Base-by-base conservation (phyloP, 1,140 invertebrate genomes). In the Andricus grossulariae region DNA sequence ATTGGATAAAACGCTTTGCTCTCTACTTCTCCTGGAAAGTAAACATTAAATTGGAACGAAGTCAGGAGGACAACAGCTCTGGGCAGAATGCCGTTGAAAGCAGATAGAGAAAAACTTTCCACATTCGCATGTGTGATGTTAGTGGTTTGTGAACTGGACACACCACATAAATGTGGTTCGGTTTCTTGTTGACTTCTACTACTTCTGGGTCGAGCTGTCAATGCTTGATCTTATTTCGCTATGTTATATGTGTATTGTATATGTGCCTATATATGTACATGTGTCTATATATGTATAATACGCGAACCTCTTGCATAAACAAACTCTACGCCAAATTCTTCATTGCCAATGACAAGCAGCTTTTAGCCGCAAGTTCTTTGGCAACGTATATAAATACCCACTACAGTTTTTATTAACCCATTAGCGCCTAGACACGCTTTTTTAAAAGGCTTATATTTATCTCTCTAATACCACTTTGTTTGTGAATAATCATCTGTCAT, bases 291-390 rank as follows among this genome's bases (percentile, higher is more conserved):
- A 54, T 54, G 10, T n/a, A 54, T 39, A 7, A 39, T 16, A 32
- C 32, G 12, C n/a, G 25, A 39, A 32, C 15, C 11, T 13, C 5
- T 66, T 66, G 60, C 60, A n/a, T 57, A 66, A 66, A 66, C 25
- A n/a, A n/a, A 57, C 3, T 66, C 7, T 13, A 32, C 57, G 60
- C 60, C 60, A 66, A 66, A 39, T 66, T 66, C 60, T 66, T 66
- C 60, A 66, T 66, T 66, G 60, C 60, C 60, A 66, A 66, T 66
- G 60, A 66, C 60, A 66, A 66, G 39, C 60, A 32, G 32, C 60
- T 66, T 45, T 66, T 32, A 66, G 60, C 60, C 32, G 60, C 25
- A 66, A 66, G 60, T 66, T 66, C 60, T 66, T 66, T 66, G 60
- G 60, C 60, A 66, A 66, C 57, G 57, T 21, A 16, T 66, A 66